Evolutionary conservation across 2,113 vertebrate species (phyloP).

Genomic region (Montifringilla adamsi): DNA sequence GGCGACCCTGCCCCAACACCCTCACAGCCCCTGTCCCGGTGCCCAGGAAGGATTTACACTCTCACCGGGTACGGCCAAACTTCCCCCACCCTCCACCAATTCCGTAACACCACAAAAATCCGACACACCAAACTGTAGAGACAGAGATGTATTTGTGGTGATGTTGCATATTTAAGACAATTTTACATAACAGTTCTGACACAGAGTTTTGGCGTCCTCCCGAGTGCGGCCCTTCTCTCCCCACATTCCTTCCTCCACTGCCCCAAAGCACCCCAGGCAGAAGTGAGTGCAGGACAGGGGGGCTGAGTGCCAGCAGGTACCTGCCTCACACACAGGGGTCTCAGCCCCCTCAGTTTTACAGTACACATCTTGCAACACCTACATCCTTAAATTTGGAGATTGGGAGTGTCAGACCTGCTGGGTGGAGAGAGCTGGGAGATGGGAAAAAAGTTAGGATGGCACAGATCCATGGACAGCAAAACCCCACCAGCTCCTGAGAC

Average conservation of each 20-base stretch:
- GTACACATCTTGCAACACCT: not conserved
- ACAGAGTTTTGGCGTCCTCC: not conserved
- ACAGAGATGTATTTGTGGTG: conserved; percentile 53
- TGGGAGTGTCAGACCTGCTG: not conserved
- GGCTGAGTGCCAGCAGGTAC: not conserved
- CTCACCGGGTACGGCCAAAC: rapidly evolving
- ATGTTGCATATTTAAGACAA: conserved; percentile 67
- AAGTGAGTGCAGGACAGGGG: not conserved
- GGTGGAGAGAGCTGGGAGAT: rapidly evolving
- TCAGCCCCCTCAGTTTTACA: not conserved
- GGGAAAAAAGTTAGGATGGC: not conserved
- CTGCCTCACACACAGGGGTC: not conserved
- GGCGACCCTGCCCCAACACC: not conserved
- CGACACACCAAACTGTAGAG: not conserved
- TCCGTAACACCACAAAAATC: not conserved
- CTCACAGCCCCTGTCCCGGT: rapidly evolving
- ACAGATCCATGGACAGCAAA: not conserved
- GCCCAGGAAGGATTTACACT: not conserved
- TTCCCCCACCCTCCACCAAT: not conserved
- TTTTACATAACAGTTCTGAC: conserved; percentile 47
- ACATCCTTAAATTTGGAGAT: not conserved
- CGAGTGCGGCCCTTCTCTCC: not conserved
- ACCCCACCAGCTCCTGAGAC: not conserved
- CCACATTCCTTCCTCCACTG: not conserved
- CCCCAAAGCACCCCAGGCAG: too few relatives aligned